These are phyloP conservation scores for Drosophila sulfurigaster DNA, from an alignment of 1,140 invertebrate genomes.

Conservation along the genomic window DNA sequence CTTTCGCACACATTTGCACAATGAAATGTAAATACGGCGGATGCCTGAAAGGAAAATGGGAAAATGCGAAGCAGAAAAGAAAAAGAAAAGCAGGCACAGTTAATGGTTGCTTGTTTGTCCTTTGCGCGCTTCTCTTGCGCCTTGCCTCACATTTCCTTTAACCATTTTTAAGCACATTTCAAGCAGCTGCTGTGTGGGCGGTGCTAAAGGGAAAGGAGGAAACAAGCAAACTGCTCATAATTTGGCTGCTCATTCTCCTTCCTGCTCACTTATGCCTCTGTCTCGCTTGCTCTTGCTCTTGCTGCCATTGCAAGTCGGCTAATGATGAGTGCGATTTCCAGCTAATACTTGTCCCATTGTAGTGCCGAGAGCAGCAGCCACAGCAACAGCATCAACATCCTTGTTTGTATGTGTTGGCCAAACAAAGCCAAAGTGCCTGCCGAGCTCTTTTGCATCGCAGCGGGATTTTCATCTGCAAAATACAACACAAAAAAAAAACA, in stretches of 20 bases:
- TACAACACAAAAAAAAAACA: conserved; percentile 30
- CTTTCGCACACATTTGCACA: conserved; percentile 50
- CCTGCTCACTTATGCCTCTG: background rate
- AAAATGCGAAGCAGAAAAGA: conserved; percentile 24
- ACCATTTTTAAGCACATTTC: conserved; percentile 31
- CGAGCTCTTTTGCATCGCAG: conserved; percentile 79
- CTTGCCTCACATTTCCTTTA: conserved; percentile 42
- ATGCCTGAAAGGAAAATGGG: conserved; percentile 56
- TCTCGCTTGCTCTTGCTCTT: background rate
- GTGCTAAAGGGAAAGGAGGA: background rate
- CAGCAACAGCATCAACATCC: conserved; percentile 2
- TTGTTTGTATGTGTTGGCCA: conserved; percentile 18
- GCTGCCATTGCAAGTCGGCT: background rate
- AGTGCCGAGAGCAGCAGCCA: conserved; percentile 18
- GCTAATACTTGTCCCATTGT: conserved; percentile 43
- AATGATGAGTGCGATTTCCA: conserved; percentile 22
- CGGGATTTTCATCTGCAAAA: conserved; percentile 81
- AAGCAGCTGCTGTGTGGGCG: background rate
- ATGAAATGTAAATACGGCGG: conserved; percentile 76
- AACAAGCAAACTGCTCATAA: conserved; percentile 26
- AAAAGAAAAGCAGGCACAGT: conserved; percentile 31
- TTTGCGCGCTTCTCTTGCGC: conserved; percentile 22
- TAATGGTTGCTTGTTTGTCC: conserved; percentile 38
- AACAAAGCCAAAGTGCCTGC: conserved; percentile 35
- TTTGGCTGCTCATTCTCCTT: conserved; percentile 12